Evolutionary conservation across 2,797 vertebrate genomes (phyloP), one percentile per base, ranked within the genome.

Genomic region (Gymnocypris eckloni): DNA sequence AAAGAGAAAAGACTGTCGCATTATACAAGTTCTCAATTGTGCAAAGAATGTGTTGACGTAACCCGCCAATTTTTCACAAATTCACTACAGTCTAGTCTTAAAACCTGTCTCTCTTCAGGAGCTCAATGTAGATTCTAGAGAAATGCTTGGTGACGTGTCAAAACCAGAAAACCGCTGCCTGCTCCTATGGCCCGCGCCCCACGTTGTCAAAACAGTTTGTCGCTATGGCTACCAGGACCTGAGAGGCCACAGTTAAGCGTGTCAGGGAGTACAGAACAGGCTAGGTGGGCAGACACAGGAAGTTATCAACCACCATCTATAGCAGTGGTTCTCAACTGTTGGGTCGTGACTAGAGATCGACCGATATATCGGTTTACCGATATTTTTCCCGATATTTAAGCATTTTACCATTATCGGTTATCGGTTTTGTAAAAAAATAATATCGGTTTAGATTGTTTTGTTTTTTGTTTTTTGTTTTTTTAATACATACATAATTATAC

Each of bases 131-230:
- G 16, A 73, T 75, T 54, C 33, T 6, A 22, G 8, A 52, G 28
- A 70, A 67, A 64, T 7, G 73, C 39, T 79, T 81, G 75, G 77
- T 85, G 80, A 69, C 50, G 25, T 86, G 89, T 90, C 88, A 89
- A 85, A 86, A 73, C 28, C 54, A 66, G 28, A 52, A 81, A 73
- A 91, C 92, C 89, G 0, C 92, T 90, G 89, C 81, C 87, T 92
- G 87, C 89, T 56, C 13, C 81, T 89, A 28, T 87, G 28, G 71
- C 84, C 77, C 89, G 39, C 82, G 87, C 88, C 90, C 90, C 92
- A 88, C 92, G 84, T 73, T 90, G 92, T 92, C 89, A 87, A 87
- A 73, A 91, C 86, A 89, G 82, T 69, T 56, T 2, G 89, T 94
- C 85, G 79, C 91, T 87, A 93, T 2, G 43, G 91, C 41, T 52